phyloP scores from a whole-genome alignment of 1,140 invertebrate species.

The Acromyrmex heyeri region DNA sequence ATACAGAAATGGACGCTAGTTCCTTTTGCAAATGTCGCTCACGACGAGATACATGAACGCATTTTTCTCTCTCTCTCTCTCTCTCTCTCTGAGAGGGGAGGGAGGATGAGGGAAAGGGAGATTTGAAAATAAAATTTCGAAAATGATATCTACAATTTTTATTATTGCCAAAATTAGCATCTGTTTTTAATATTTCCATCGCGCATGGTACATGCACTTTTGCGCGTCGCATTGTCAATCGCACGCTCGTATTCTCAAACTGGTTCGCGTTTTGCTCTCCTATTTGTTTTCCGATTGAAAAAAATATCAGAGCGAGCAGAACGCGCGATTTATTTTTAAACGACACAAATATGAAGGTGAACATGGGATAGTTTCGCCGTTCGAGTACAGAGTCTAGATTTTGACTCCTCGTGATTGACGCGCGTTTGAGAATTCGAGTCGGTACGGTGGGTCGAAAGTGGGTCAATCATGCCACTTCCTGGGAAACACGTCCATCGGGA shows the following conservation, averaged over 20 bases:
- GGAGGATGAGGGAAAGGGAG: too few relatives aligned
- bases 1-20: not conserved
- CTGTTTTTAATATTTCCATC: constrained; percentile 33
- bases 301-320: constrained; percentile 16
- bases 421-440: constrained; percentile 6
- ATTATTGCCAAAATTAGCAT: not conserved
- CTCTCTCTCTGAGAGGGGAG: too few relatives aligned
- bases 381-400: not conserved
- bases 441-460: constrained; percentile 13
- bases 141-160: constrained; percentile 5
- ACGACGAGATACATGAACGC: not conserved
- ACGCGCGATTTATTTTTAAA: constrained; percentile 47
- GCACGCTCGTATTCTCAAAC: not conserved
- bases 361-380: not conserved
- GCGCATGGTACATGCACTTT: not conserved
- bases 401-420: constrained; percentile 3
- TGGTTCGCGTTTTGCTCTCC: not conserved
- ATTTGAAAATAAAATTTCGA: not conserved
- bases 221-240: not conserved
- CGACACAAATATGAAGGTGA: constrained; percentile 1
- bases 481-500: not conserved
- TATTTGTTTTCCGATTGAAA: constrained; percentile 39
- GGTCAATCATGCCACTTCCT: constrained; percentile 35
- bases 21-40: not conserved
- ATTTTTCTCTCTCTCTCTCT: too few relatives aligned